These are phyloP conservation scores for Camelus bactrianus DNA, from an alignment of 2,113 vertebrate species.

Conservation along the genomic window DNA sequence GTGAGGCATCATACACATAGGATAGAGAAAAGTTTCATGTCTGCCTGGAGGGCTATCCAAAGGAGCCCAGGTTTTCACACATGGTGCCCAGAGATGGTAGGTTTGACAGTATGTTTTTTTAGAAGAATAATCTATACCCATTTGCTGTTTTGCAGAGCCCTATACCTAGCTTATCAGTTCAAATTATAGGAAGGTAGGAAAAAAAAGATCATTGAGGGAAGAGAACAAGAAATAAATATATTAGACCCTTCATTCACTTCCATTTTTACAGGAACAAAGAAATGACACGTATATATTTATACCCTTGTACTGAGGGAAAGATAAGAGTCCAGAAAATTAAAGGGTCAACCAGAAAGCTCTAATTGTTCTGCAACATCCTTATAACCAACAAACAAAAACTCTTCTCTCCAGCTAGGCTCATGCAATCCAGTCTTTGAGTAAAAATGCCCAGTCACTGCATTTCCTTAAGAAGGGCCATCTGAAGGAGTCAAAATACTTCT, in stretches of 20 bases:
- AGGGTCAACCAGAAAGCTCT: background rate
- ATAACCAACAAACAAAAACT: background rate
- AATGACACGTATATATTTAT: background rate
- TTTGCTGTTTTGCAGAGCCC: background rate
- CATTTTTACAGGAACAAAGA: conserved; percentile 41
- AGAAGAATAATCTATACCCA: background rate
- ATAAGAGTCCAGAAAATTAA: conserved; percentile 42
- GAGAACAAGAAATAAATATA: conserved; percentile 15
- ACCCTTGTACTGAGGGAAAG: background rate
- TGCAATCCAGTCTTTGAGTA: background rate
- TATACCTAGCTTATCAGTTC: background rate
- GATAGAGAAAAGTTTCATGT: background rate
- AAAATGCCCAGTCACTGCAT: background rate
- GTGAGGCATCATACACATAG: background rate
- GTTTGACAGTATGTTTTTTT: background rate
- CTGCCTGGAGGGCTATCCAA: background rate
- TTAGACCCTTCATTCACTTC: background rate
- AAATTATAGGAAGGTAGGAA: background rate
- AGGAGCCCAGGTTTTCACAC: background rate
- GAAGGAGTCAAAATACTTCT: background rate
- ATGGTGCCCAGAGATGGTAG: background rate
- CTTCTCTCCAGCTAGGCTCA: background rate
- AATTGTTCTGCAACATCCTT: background rate
- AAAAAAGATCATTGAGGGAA: conserved; percentile 8
- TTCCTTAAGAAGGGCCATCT: background rate